A percentile compares a stretch with the other conserved stretches of the same genome.
Conservation (phyloP, 2,113 vertebrate genomes). For the Echinops telfairi region DNA sequence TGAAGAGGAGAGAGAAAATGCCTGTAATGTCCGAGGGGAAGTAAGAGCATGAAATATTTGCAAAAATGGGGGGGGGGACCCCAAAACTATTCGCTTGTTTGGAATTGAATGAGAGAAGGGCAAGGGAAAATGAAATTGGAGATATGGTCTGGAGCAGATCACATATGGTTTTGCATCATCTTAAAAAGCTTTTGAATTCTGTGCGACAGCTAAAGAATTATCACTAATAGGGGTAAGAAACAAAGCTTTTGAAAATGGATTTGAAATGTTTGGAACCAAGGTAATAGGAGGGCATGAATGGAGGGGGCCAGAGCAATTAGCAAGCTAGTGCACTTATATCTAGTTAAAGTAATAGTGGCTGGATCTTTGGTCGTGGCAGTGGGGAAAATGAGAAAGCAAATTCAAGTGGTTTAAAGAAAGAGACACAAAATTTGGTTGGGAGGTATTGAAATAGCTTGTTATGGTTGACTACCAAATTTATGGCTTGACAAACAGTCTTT, state of each 20-base stretch:
- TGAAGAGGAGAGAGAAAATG: not conserved
- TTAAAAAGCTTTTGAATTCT: slow-evolving; percentile 12
- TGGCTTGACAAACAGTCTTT: not conserved
- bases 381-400: not conserved
- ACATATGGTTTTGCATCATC: not conserved
- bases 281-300: not conserved
- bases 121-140: not conserved
- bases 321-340: not conserved
- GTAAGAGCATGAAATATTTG: not conserved
- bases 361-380: not conserved
- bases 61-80: too few species aligned
- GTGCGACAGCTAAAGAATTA: not conserved
- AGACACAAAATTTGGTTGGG: not conserved
- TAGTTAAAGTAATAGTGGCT: not conserved
- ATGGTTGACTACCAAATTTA: not conserved
- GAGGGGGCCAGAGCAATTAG: not conserved
- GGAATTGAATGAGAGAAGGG: not conserved
- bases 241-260: not conserved
- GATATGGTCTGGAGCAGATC: not conserved
- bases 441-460: not conserved
- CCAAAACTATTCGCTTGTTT: not conserved
- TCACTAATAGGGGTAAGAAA: not conserved
- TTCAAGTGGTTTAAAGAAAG: too few species aligned
- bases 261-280: not conserved
- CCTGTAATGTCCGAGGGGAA: not conserved